Base-by-base conservation (phyloP, 2,888 invertebrate species). In the Brachyptera putata region DNA sequence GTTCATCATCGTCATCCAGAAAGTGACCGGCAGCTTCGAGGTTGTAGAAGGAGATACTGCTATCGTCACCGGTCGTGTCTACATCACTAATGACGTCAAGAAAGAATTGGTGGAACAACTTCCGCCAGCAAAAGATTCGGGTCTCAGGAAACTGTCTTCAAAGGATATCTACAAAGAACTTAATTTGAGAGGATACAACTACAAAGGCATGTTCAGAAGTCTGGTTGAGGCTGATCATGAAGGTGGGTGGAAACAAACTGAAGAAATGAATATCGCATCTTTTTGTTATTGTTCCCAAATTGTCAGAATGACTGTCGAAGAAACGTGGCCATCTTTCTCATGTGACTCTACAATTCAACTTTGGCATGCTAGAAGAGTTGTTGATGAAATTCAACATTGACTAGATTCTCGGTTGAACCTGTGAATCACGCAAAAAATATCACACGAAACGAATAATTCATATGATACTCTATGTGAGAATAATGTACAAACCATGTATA, bases 111-210 rank as follows among this genome's bases (percentile, higher is more conserved):
- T 16, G 16, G 13, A 26, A 2, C 4, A 30, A n/a, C n/a, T 7
- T n/a, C 1, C 30, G 16, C 26, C 30, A 9, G 46, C 55, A 14
- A 9, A 24, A 13, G 11, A 3, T 11, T 9, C 24, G n/a, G 46
- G 26, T 14, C 7, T 48, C 14, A 34, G 50, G 21, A 48, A 58
- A 13, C 7, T 46, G n/a, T 55, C 55, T 24, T 25, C 58, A n/a
- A 41, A 49, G 16, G 87, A 87, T 72, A 80, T 87, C 69, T 87
- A 87, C 69, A 85, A 83, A 65, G 87, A 87, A 69, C 73, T 89
- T 46, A 78, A 83, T 64, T 79, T 89, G 1, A 79, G 89, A 67
- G 88, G 89, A 1, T 86, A 89, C 69, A 85, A 80, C 43, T 83
- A 83, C 71, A 80, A 80, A 26, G 81, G 82, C 49, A 71, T 79